Evolutionary conservation across 2,888 invertebrate species (phyloP), one percentile per base, ranked within the genome.

Genomic region (Tenthredo amoena): DNA sequence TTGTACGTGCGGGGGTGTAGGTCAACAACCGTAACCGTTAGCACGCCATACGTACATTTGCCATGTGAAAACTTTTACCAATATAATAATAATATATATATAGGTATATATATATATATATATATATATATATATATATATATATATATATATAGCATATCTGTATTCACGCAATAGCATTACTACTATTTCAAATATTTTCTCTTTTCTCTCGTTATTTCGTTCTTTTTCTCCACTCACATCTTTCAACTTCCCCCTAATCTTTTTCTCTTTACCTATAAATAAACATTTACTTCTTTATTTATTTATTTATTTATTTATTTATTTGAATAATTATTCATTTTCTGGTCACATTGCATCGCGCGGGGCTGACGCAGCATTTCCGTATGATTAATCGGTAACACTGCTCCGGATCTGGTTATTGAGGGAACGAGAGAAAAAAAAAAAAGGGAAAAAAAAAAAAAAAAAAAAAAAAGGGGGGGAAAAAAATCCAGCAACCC

Each of bases 21-120:
- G 37, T 71, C 37, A 37, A 71, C 37, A 71, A 71, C 71, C 71
- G 68, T 68, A 31, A 68, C 68, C 18, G 26, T 68, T 31, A 7
- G 18, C 71, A 71, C 71, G 71, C 71, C 71, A 71, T 71, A 71
- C 37, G 26, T 37, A 71, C 71, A 71, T 71, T 71, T 71, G 71
- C 71, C 5, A 71, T 71, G 71, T n/a, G 37, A 71, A 71, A 34
- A 71, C n/a, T 71, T 71, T 37, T 71, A 26, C 26, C 26, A 26
- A 26, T 62, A 58, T 21, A n/a, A 55, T 7, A n/a, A n/a, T n/a
- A 50, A 18, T 26, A 10, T 62, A 7, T 62, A 58, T n/a, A 9
- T 55, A 21, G 0, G 2, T 5, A 15, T 55, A 55, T 5, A 55
- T 55, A n/a, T 2, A n/a, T n/a, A n/a, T n/a, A n/a, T n/a, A n/a